Evolutionary conservation across 2,888 invertebrate genomes (phyloP).

Genomic region (Choreutis nemorana): DNA sequence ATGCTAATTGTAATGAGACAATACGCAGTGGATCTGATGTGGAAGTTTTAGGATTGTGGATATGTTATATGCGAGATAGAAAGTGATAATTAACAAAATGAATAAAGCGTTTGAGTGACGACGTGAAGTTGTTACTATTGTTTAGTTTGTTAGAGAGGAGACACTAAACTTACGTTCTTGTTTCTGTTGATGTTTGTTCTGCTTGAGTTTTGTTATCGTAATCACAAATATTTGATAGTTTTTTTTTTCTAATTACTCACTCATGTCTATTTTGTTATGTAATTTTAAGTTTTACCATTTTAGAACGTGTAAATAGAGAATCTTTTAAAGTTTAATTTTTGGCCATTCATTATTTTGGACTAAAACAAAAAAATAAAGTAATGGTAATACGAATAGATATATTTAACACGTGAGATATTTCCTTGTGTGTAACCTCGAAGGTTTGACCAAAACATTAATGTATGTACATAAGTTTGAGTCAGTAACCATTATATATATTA

Average conservation of each 20-base stretch:
- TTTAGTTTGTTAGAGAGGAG: too few relatives aligned
- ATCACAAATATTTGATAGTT: constrained; percentile 50
- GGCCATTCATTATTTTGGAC: constrained; percentile 19
- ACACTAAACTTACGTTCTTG: too few relatives aligned
- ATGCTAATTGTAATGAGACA: too few relatives aligned
- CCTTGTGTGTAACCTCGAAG: constrained; percentile 10
- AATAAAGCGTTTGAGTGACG: too few relatives aligned
- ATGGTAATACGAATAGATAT: constrained; percentile 5
- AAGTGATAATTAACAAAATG: too few relatives aligned
- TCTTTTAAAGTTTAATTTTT: constrained; percentile 41
- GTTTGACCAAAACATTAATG: constrained; percentile 16
- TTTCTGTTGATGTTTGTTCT: constrained; percentile 53
- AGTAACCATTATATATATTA: too few relatives aligned
- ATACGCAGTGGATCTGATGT: too few relatives aligned
- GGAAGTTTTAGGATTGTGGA: too few relatives aligned
- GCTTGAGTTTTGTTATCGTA: constrained; percentile 54
- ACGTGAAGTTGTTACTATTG: too few relatives aligned
- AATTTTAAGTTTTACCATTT: constrained; percentile 60
- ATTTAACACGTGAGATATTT: constrained; percentile 8
- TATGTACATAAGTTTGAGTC: too few relatives aligned
- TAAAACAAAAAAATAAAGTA: constrained; percentile 4
- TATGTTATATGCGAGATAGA: too few relatives aligned
- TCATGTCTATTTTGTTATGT: constrained; percentile 56
- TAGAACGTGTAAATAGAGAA: constrained; percentile 49
- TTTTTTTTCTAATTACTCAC: constrained; percentile 47